Percentiles rank a stretch among this genome's conserved stretches.
Conservation (phyloP, 2,888 invertebrate species). For the Scaptomyza flava region DNA sequence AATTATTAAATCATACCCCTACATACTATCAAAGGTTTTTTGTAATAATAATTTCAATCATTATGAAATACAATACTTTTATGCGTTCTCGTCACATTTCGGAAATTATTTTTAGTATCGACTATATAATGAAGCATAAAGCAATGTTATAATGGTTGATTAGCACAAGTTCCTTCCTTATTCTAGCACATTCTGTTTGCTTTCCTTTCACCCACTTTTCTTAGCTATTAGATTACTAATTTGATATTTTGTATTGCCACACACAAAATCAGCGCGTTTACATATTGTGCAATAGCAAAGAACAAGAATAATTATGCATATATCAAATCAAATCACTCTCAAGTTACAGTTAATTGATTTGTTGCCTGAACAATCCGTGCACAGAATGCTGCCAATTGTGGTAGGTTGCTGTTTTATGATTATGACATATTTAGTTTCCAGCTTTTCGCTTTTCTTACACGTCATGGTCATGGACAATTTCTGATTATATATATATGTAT, state of each 20-base stretch:
- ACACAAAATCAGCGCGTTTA: constrained; percentile 12
- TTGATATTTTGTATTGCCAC: constrained; percentile 35
- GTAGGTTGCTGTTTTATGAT: not conserved
- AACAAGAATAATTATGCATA: constrained; percentile 19
- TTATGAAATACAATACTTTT: not conserved
- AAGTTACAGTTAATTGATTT: constrained; percentile 43
- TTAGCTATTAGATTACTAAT: constrained; percentile 29
- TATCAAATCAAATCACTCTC: constrained; percentile 47
- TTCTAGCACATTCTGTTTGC: not conserved
- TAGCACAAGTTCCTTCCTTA: not conserved
- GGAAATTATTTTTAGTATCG: not conserved
- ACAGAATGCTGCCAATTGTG: constrained; percentile 10
- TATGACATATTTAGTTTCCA: constrained; percentile 5
- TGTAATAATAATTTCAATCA: too few relatives aligned
- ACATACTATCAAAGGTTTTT: too few relatives aligned
- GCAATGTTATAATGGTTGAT: not conserved
- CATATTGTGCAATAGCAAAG: constrained; percentile 38
- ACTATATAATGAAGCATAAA: not conserved
- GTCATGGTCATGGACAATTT: constrained; percentile 1
- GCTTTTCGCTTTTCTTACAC: not conserved
- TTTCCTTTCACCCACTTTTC: not conserved
- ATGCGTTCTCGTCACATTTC: not conserved
- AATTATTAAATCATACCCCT: too few relatives aligned
- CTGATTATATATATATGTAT: not conserved
- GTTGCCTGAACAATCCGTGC: constrained; percentile 18